Evolutionary conservation across 37 sponge, comb jelly and placozoan genomes (phyloP).

Genomic region (Spongilla lacustris): DNA sequence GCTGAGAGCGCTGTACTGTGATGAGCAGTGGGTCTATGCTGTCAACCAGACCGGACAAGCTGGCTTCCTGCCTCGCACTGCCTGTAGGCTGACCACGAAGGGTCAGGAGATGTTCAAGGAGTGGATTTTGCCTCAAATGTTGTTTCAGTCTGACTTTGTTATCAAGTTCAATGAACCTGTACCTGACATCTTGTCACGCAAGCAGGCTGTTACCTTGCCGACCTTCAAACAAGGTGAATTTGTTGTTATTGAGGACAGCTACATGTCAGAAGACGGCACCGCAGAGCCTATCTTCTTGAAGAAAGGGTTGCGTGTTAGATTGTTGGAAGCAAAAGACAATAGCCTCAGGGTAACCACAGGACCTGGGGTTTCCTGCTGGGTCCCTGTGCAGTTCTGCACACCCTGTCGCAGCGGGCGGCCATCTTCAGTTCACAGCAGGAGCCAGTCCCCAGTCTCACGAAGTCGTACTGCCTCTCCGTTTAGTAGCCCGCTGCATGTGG

Average conservation of each 20-base stretch:
- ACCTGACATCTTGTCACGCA: neutral
- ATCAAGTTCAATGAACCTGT: constrained; percentile 5
- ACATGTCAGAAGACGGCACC: neutral
- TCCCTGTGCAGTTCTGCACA: neutral
- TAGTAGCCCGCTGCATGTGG: neutral
- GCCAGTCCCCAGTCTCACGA: neutral
- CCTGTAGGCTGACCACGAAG: neutral
- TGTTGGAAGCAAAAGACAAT: neutral
- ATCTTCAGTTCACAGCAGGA: neutral
- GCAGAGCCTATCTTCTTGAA: neutral
- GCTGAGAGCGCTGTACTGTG: constrained; percentile 12
- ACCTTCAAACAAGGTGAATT: neutral
- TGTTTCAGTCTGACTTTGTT: constrained; percentile 2
- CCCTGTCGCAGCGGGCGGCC: neutral
- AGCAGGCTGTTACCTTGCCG: neutral
- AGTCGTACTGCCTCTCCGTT: neutral
- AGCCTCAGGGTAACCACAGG: neutral
- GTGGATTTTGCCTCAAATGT: neutral
- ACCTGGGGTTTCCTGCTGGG: neutral
- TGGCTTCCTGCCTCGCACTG: neutral
- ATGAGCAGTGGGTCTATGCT: constrained; percentile 9
- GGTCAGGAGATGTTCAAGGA: constrained; percentile 11
- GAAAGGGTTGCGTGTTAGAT: neutral
- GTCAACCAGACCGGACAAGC: constrained; percentile 4
- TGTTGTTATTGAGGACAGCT: neutral